These are phyloP conservation scores for Agelas oroides DNA, from an alignment of 37 sponge, comb jelly and placozoan species.

Conservation along the genomic window DNA sequence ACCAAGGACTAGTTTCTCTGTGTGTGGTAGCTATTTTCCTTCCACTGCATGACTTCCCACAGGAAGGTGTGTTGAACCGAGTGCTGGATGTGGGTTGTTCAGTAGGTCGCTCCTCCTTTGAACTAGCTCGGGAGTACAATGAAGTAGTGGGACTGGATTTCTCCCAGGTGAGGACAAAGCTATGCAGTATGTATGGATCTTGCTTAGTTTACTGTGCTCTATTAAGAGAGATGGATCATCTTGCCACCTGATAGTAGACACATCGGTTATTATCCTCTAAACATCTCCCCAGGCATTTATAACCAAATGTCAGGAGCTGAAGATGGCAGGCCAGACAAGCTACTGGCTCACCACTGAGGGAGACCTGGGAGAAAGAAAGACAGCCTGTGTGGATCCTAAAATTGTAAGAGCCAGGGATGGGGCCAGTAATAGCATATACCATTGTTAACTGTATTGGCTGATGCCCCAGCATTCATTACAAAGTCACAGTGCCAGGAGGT, in stretches of 20 bases:
- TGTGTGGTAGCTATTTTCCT: too few relatives aligned
- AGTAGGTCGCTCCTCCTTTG: conserved; percentile 87
- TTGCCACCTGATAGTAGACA: too few relatives aligned
- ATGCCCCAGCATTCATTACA: too few relatives aligned
- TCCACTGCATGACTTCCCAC: too few relatives aligned
- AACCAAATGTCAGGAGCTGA: conserved; percentile 74
- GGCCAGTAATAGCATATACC: too few relatives aligned
- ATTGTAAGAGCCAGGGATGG: conserved; percentile 60
- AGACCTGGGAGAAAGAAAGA: conserved; percentile 54
- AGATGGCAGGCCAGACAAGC: conserved; percentile 45
- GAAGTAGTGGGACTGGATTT: conserved; percentile 89
- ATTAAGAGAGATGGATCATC: too few relatives aligned
- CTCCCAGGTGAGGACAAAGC: conserved; percentile 20
- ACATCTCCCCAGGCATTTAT: conserved; percentile 61
- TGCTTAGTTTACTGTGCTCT: too few relatives aligned
- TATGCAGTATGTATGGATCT: too few relatives aligned
- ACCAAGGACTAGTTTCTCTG: too few relatives aligned
- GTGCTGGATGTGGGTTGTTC: conserved; percentile 94
- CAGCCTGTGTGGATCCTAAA: conserved; percentile 49
- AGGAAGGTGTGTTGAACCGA: conserved; percentile 69
- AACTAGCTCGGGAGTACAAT: conserved; percentile 77
- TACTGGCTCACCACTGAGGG: conserved; percentile 78
- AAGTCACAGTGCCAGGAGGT: too few relatives aligned
- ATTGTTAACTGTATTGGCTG: too few relatives aligned
- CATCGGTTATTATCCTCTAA: too few relatives aligned